Evolutionary conservation across 2,888 invertebrate species (phyloP), one percentile per base, ranked within the genome.

Genomic region (Eilema sororculum): DNA sequence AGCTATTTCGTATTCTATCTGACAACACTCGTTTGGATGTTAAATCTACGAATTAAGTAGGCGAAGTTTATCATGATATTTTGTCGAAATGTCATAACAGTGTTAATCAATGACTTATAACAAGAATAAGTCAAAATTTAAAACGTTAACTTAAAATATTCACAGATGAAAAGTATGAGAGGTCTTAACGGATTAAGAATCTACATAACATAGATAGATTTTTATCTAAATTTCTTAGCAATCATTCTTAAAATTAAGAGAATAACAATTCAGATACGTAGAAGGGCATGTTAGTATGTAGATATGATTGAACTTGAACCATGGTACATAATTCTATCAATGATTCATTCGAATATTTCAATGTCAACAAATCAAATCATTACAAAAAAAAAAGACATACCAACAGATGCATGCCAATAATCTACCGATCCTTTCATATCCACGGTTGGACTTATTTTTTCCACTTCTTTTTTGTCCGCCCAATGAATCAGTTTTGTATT

Each of bases 71-170:
- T 79, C 75, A 80, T 79, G 72, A 66, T 78, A 72, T 81, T 82
- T 79, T 81, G 77, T 82, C 73, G 75, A 71, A 73, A 71, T 78
- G 80, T 82, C 81, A 82, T 76, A 82, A 82, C 77, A 82, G 72
- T 71, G 72, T 74, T 81, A 77, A 76, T 75, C 71, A 73, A 70
- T 81, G 77, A 82, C 62, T 76, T 72, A 80, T 78, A 69, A 68
- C 64, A 65, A 62, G 68, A 60, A 81, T 81, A 76, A 73, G 76
- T 78, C 78, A 75, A 73, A 78, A 65, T 71, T 76, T 72, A 67
- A 71, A 73, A 74, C 59, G 73, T 74, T 71, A 76, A 63, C 71
- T 68, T 76, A 69, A n/a, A 62, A 71, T 77, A 81, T 80, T 71
- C 73, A 74, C 68, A 70, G 73, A 78, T 69, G 71, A 77, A 78